Percentiles rank a stretch among this genome's conserved stretches.
These are phyloP conservation scores for Leucoraja erinaceus DNA, from an alignment of 2,113 vertebrate genomes.

Conservation along the genomic window DNA sequence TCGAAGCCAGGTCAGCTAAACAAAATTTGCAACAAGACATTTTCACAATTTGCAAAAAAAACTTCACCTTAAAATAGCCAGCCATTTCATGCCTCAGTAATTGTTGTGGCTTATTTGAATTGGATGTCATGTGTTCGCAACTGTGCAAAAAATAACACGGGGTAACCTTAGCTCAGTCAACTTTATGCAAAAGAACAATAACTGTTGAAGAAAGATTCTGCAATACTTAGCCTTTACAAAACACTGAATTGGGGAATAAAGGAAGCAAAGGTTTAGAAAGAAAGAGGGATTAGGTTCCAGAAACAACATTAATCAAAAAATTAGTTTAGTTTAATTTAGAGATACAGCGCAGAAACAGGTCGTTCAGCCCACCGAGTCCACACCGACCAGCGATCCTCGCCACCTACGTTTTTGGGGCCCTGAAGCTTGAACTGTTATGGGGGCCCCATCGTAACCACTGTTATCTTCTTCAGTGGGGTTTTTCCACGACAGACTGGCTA, in stretches of 20 bases:
- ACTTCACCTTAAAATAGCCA: background rate
- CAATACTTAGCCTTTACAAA: background rate
- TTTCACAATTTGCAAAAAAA: background rate
- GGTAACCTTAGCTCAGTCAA: background rate
- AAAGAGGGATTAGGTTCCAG: background rate
- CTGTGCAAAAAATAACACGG: background rate
- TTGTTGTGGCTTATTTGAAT: background rate
- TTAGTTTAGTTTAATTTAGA: background rate
- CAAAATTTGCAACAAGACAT: background rate
- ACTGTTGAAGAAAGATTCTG: background rate
- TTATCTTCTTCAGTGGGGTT: too few species aligned
- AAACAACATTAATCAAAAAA: background rate
- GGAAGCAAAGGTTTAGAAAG: background rate
- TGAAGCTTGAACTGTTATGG: too few species aligned
- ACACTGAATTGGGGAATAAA: background rate
- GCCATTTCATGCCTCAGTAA: background rate
- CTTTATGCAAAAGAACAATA: background rate
- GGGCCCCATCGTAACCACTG: too few species aligned
- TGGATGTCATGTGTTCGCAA: background rate
- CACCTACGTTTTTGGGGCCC: too few species aligned
- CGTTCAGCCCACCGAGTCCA: too few species aligned
- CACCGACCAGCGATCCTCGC: too few species aligned
- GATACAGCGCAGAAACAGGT: too few species aligned
- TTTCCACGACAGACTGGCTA: too few species aligned
- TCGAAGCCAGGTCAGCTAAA: background rate